phyloP scores from a whole-genome alignment of 2,113 vertebrate genomes.

The Brienomyrus brachyistius region DNA sequence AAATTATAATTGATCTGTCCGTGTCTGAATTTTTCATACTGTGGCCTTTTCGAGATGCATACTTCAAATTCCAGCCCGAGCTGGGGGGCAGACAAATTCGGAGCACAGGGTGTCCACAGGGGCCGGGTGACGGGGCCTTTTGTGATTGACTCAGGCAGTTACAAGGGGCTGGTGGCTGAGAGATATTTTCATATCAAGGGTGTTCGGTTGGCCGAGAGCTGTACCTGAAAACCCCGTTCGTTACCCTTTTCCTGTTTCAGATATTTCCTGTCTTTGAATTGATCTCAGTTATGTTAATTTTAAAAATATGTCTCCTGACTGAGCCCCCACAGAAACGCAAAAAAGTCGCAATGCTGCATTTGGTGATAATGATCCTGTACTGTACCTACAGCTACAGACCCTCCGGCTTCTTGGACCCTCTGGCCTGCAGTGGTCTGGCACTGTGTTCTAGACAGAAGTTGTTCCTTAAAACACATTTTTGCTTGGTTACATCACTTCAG shows the following conservation, averaged over 20 bases:
- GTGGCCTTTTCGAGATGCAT: background rate
- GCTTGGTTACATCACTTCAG: background rate
- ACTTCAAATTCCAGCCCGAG: background rate
- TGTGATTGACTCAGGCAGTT: background rate
- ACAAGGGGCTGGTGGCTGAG: background rate
- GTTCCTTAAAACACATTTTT: background rate
- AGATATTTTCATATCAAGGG: background rate
- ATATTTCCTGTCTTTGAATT: background rate
- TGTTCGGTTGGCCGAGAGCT: background rate
- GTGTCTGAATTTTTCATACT: background rate
- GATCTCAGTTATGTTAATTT: background rate
- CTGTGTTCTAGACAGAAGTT: background rate
- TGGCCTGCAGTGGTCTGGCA: background rate
- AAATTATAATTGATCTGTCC: constrained; percentile 8
- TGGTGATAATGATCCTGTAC: background rate
- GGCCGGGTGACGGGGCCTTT: background rate
- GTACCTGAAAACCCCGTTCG: background rate
- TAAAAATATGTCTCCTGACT: background rate
- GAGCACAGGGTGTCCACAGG: background rate
- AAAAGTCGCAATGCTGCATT: background rate
- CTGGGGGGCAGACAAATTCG: background rate
- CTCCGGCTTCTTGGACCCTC: background rate
- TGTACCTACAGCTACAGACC: background rate
- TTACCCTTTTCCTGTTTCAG: background rate
- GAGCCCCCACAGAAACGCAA: background rate